A percentile compares a stretch with the other conserved stretches of the same genome.
phyloP scores from a whole-genome alignment of 2,113 vertebrate genomes.

The Vidua chalybeata region DNA sequence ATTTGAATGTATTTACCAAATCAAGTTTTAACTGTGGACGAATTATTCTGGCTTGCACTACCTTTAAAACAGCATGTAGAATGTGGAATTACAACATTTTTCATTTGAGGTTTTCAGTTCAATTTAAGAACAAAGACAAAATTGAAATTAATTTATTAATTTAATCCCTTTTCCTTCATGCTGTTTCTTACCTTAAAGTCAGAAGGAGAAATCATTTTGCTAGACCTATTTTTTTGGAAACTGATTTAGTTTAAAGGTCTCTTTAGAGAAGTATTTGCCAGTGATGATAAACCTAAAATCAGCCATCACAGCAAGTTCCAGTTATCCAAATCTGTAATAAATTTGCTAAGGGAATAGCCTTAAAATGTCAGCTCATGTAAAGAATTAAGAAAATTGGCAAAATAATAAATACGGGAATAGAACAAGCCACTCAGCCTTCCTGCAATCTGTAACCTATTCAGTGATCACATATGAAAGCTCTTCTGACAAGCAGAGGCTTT shows the following conservation, averaged over 20 bases:
- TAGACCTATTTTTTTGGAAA: not conserved
- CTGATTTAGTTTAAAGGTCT: not conserved
- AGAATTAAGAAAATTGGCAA: not conserved
- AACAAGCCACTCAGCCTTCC: not conserved
- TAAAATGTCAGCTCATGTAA: slow-evolving; percentile 24
- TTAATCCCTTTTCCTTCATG: not conserved
- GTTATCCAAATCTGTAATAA: not conserved
- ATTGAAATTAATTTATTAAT: not conserved
- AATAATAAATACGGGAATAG: not conserved
- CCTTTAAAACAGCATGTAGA: not conserved
- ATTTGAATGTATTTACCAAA: not conserved
- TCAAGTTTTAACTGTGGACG: not conserved
- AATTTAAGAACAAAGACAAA: not conserved
- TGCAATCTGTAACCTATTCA: not conserved
- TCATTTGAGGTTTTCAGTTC: not conserved
- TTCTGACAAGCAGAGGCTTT: not conserved
- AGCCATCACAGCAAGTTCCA: not conserved
- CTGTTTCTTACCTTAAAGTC: not conserved
- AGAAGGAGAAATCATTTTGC: not conserved
- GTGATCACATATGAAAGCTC: not conserved
- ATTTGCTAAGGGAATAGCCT: not conserved
- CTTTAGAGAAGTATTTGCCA: not conserved
- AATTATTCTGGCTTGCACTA: not conserved
- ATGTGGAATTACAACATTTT: not conserved
- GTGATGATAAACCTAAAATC: not conserved